Evolutionary conservation across 2,113 vertebrate species (phyloP).

Genomic region (Apistogramma diplotaenia): DNA sequence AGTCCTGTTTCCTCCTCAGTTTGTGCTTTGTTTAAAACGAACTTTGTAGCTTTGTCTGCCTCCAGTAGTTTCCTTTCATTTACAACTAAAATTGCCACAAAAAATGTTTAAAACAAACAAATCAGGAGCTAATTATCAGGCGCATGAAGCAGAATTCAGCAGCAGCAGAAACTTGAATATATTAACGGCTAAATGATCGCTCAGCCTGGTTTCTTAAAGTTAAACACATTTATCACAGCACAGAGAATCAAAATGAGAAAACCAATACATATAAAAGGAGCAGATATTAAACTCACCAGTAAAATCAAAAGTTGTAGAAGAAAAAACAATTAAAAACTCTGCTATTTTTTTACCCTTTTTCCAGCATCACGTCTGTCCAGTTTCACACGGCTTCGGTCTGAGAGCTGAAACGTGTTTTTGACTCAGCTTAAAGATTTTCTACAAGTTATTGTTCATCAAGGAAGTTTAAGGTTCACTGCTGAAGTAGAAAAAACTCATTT

Average conservation of each 20-base stretch:
- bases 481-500: background rate
- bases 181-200: background rate
- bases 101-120: background rate
- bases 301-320: background rate
- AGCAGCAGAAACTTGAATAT: background rate
- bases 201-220: background rate
- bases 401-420: rapidly evolving
- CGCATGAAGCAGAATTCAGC: background rate
- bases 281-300: background rate
- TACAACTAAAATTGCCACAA: background rate
- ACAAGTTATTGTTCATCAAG: background rate
- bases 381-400: background rate
- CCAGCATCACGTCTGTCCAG: constrained; percentile 7
- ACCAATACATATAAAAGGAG: background rate
- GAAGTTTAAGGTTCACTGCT: background rate
- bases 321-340: background rate
- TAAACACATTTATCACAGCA: background rate
- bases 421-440: background rate
- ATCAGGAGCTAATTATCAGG: background rate
- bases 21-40: background rate
- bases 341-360: background rate
- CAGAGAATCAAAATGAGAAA: background rate
- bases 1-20: background rate
- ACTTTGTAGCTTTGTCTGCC: background rate
- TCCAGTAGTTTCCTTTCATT: background rate